Percentiles rank a stretch among this genome's conserved stretches.
Conservation (phyloP, 2,888 invertebrate species). For the Anticlea derivata region DNA sequence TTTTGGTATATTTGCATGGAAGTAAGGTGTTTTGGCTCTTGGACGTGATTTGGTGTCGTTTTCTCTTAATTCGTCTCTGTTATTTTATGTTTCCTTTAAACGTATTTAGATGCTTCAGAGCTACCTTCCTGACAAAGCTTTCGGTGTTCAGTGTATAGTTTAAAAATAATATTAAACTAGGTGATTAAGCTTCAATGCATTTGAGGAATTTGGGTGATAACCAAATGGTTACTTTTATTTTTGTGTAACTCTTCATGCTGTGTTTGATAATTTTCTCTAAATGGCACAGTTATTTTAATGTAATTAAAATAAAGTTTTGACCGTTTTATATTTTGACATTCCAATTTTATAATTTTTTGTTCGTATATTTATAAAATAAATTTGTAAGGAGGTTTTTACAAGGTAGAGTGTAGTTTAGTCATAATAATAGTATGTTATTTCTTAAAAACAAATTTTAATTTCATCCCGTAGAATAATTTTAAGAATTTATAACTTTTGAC, state of each 20-base stretch:
- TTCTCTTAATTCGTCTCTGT: slow-evolving; percentile 62
- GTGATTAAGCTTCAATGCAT: slow-evolving; percentile 65
- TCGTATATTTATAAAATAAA: slow-evolving; percentile 61
- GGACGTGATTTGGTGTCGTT: slow-evolving; percentile 72
- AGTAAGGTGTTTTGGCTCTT: slow-evolving; percentile 62
- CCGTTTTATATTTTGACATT: slow-evolving; percentile 32
- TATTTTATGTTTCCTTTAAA: slow-evolving; percentile 48
- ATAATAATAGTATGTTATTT: slow-evolving; percentile 69
- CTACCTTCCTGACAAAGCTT: slow-evolving; percentile 67
- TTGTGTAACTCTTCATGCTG: slow-evolving; percentile 11
- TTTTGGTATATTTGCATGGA: slow-evolving; percentile 47
- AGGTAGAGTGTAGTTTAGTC: slow-evolving; percentile 81
- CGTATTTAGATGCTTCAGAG: slow-evolving; percentile 54
- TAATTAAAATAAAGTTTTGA: slow-evolving; percentile 39
- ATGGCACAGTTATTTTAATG: slow-evolving; percentile 36
- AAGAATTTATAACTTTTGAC: slow-evolving; percentile 65
- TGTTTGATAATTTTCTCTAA: slow-evolving; percentile 20
- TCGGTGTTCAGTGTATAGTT: slow-evolving; percentile 74
- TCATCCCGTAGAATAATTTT: slow-evolving; percentile 69
- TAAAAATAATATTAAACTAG: slow-evolving; percentile 42
- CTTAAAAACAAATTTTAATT: slow-evolving; percentile 54
- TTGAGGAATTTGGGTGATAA: slow-evolving; percentile 82
- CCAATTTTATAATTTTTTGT: slow-evolving; percentile 42
- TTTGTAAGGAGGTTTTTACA: slow-evolving; percentile 83
- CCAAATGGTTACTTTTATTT: slow-evolving; percentile 63